phyloP scores from a whole-genome alignment of 2,797 vertebrate species.

The Trachops cirrhosus region DNA sequence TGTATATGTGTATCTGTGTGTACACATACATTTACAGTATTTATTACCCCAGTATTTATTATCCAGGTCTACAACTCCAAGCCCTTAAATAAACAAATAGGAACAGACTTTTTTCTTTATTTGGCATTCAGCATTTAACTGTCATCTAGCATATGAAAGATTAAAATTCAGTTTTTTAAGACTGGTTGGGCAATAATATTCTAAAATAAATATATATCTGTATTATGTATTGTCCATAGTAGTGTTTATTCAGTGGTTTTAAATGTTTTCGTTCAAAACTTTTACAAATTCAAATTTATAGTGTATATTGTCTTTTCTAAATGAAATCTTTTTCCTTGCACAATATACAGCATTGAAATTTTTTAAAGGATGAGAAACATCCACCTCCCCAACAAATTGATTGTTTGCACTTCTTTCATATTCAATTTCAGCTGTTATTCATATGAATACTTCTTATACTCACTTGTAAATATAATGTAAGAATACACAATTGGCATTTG shows the following conservation, averaged over 20 bases:
- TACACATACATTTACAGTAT: not conserved
- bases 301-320: not conserved
- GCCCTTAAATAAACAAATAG: not conserved
- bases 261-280: not conserved
- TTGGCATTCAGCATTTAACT: constrained; percentile 8
- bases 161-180: constrained; percentile 2
- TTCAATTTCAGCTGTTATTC: not conserved
- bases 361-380: not conserved
- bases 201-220: not conserved
- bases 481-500: not conserved
- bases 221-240: not conserved
- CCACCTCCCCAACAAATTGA: not conserved
- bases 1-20: not conserved
- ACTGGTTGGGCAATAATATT: not conserved
- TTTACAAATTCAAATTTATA: not conserved
- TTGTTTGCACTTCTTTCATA: not conserved
- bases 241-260: not conserved
- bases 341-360: not conserved
- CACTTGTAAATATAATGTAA: not conserved
- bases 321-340: not conserved
- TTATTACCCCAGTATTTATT: not conserved
- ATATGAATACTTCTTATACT: not conserved
- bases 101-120: not conserved
- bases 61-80: not conserved
- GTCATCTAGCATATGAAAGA: not conserved